Evolutionary conservation across 1,140 invertebrate genomes (phyloP).

Genomic region (Bombus soroeensis): DNA sequence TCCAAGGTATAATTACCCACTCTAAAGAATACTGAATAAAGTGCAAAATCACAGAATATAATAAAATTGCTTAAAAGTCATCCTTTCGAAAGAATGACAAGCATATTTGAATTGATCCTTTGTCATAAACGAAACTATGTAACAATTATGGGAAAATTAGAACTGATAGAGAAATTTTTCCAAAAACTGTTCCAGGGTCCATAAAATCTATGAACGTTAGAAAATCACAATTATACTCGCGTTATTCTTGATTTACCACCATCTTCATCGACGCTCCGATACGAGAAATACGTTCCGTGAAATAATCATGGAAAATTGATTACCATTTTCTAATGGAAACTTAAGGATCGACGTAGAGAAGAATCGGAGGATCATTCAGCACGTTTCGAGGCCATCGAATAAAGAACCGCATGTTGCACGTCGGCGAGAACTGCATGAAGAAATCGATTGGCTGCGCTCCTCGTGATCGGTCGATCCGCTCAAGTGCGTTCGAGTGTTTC

Average conservation of each 20-base stretch:
- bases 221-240: background rate
- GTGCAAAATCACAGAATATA: too few relatives aligned
- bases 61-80: too few relatives aligned
- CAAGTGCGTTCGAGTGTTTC: constrained; percentile 64
- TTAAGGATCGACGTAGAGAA: constrained; percentile 14
- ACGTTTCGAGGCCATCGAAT: constrained; percentile 53
- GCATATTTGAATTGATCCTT: too few relatives aligned
- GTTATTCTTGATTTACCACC: background rate
- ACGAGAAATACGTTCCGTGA: background rate
- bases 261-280: background rate
- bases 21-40: too few relatives aligned
- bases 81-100: too few relatives aligned
- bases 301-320: constrained; percentile 39
- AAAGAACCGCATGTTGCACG: constrained; percentile 53
- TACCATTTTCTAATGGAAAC: constrained; percentile 45
- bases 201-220: background rate
- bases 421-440: constrained; percentile 49
- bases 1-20: too few relatives aligned
- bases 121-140: too few relatives aligned
- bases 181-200: too few relatives aligned
- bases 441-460: constrained; percentile 65
- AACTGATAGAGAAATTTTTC: background rate
- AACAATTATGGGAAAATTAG: background rate
- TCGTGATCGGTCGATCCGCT: constrained; percentile 66
- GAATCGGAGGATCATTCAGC: constrained; percentile 41